Evolutionary conservation across 2,797 vertebrate genomes (phyloP).

Genomic region (Percopsis omiscomaycus): DNA sequence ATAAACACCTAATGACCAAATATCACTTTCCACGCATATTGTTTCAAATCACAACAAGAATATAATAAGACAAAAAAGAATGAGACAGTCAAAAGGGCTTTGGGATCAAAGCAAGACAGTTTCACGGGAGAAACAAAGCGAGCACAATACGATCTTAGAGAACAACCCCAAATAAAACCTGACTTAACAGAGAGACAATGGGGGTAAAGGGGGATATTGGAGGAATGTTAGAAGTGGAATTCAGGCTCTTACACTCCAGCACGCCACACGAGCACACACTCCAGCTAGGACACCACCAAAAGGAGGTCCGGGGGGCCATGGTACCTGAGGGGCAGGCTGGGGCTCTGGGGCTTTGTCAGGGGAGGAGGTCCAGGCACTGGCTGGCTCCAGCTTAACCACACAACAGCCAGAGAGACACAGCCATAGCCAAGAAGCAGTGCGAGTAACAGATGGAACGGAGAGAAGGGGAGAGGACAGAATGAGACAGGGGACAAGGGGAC

Average conservation of each 20-base stretch:
- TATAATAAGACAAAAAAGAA: background rate
- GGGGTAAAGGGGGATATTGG: conserved; percentile 10
- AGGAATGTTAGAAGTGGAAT: conserved; percentile 49
- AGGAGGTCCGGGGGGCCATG: conserved; percentile 69
- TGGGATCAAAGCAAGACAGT: background rate
- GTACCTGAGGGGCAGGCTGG: conserved; percentile 80
- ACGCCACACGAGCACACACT: conserved; percentile 82
- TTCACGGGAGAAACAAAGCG: background rate
- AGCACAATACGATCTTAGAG: background rate
- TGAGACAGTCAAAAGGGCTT: background rate
- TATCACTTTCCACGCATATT: background rate
- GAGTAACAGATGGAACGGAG: conserved; percentile 30
- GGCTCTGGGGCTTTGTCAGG: conserved; percentile 30
- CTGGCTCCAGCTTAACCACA: conserved; percentile 82
- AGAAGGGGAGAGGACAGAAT: background rate
- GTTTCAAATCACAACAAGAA: background rate
- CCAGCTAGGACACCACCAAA: conserved; percentile 76
- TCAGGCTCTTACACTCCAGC: conserved; percentile 85
- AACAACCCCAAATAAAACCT: background rate
- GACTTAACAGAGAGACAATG: no score
- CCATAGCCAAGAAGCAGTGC: conserved; percentile 48
- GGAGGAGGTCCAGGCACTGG: conserved; percentile 60
- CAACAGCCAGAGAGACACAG: conserved; percentile 55
- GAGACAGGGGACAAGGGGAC: conserved; percentile 2
- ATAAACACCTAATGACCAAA: conserved; percentile 23